phyloP scores from a whole-genome alignment of 2,113 vertebrate species.

The Elgaria multicarinata region DNA sequence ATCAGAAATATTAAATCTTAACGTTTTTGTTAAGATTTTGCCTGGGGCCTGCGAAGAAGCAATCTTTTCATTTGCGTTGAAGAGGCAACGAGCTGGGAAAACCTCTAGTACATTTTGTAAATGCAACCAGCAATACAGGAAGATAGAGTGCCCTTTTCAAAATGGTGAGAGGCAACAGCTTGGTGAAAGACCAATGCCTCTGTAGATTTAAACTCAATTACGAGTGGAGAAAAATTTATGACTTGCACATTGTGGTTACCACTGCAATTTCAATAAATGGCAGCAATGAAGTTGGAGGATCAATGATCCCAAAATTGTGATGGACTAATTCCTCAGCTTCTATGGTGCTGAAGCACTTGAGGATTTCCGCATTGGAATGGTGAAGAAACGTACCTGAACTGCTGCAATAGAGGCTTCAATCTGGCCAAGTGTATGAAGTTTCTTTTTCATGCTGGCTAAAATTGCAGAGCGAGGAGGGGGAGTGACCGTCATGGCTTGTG shows the following conservation, averaged over 20 bases:
- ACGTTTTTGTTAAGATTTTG: background rate
- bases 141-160: background rate
- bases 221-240: background rate
- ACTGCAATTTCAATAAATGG: background rate
- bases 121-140: background rate
- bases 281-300: background rate
- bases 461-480: slow-evolving; percentile 93
- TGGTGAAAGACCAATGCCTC: background rate
- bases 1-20: background rate
- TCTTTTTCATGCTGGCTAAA: slow-evolving; percentile 97
- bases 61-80: background rate
- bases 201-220: background rate
- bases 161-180: background rate
- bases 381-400: slow-evolving; percentile 83
- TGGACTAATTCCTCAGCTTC: background rate
- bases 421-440: slow-evolving; percentile 94
- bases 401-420: slow-evolving; percentile 91
- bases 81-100: background rate
- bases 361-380: background rate
- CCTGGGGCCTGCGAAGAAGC: background rate
- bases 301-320: background rate
- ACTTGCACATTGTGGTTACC: background rate
- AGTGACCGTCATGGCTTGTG: slow-evolving; percentile 90
- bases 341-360: background rate
- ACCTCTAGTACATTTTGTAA: background rate